phyloP scores from a whole-genome alignment of 2,888 invertebrate species.

The Eretmocerus hayati region DNA sequence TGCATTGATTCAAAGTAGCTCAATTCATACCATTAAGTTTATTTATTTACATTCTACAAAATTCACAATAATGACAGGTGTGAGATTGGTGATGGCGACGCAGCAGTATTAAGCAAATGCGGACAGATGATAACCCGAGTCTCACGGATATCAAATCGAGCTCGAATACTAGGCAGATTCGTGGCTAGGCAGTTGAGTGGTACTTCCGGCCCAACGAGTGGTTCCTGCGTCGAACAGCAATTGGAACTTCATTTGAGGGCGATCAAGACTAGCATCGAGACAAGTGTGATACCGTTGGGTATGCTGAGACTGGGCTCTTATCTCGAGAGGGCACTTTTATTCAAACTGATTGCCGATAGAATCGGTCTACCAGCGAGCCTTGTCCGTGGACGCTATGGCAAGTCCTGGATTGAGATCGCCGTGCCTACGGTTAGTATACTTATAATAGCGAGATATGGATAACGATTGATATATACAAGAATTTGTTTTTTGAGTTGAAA shows the following conservation, averaged over 20 bases:
- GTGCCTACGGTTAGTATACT: conserved; percentile 45
- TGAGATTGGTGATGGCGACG: no score
- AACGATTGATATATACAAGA: no score
- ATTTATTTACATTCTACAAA: no score
- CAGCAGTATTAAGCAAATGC: no score
- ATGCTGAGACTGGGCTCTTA: conserved; percentile 54
- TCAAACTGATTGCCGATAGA: conserved; percentile 60
- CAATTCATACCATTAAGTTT: no score
- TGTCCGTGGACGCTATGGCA: conserved; percentile 52
- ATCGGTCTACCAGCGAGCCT: conserved; percentile 57
- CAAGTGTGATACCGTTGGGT: conserved; percentile 55
- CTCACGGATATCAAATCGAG: conserved; percentile 23
- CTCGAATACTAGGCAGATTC: conserved; percentile 35
- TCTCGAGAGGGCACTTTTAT: conserved; percentile 59
- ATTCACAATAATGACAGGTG: no score
- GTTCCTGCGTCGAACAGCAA: conserved; percentile 32
- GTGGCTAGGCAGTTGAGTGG: conserved; percentile 40
- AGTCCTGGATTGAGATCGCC: conserved; percentile 60
- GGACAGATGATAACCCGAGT: conserved; percentile 1
- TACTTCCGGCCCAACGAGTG: conserved; percentile 22
- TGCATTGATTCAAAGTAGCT: no score
- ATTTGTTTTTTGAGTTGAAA: no score
- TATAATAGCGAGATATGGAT: no score
- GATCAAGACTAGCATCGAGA: conserved; percentile 39
- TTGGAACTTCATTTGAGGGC: conserved; percentile 37